Evolutionary conservation across 2,888 invertebrate genomes (phyloP).

Genomic region (Cryptosula pallasiana): DNA sequence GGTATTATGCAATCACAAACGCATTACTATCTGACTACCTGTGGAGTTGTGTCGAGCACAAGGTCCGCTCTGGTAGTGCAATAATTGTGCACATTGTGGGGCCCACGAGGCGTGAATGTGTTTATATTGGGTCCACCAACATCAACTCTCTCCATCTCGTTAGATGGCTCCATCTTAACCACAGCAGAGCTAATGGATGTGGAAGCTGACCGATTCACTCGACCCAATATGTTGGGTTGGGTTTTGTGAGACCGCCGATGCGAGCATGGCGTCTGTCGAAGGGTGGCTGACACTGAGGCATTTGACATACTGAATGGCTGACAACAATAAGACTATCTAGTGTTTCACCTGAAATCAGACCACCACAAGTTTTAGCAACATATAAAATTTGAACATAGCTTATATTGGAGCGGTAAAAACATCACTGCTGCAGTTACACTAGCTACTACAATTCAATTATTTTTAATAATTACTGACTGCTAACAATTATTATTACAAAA

Average conservation of each 20-base stretch:
- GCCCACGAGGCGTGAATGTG: conserved; percentile 4
- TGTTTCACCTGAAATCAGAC: no score
- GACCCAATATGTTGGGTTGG: not conserved
- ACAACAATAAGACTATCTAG: no score
- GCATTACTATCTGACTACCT: not conserved
- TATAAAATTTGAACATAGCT: no score
- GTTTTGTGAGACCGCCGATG: not conserved
- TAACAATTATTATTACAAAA: no score
- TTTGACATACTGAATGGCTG: no score
- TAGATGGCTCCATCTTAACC: conserved; percentile 11
- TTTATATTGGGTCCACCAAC: not conserved
- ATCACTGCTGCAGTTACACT: no score
- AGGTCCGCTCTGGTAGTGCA: not conserved
- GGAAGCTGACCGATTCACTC: not conserved
- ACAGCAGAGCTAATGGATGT: not conserved
- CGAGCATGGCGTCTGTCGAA: not conserved
- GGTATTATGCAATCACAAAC: no score
- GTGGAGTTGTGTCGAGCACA: conserved; percentile 20
- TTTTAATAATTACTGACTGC: no score
- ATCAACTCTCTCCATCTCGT: not conserved
- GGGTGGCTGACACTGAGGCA: not conserved
- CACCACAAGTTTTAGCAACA: no score
- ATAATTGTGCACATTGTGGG: not conserved
- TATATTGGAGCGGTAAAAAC: no score
- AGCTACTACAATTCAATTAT: no score